Percentiles rank a stretch among this genome's conserved stretches.
Evolutionary conservation across 2,797 vertebrate species (phyloP).

Genomic region (Gadopsis marmoratus): DNA sequence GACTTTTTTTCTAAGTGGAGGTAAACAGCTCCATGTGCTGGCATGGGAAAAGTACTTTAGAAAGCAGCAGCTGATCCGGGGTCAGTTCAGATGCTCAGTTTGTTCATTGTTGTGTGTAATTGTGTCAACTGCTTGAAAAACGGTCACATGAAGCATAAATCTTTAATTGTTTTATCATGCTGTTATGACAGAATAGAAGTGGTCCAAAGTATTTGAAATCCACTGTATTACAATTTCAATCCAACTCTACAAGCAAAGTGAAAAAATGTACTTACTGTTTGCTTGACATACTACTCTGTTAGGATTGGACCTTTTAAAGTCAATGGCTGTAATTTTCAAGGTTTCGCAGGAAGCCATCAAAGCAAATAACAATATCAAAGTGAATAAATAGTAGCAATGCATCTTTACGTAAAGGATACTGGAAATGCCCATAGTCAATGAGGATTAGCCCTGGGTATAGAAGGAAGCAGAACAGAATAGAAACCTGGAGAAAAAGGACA

Average conservation of each 20-base stretch:
- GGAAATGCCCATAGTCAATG: constrained; percentile 97
- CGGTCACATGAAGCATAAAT: no score
- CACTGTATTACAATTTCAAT: neutral
- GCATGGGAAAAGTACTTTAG: neutral
- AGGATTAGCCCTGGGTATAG: constrained; percentile 97
- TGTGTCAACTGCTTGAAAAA: neutral
- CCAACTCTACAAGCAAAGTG: neutral
- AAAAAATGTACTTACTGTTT: neutral
- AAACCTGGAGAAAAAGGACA: constrained; percentile 81
- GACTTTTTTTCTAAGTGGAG: neutral
- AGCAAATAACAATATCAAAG: neutral
- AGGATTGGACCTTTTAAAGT: neutral
- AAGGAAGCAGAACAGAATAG: constrained; percentile 89
- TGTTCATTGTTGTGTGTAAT: neutral
- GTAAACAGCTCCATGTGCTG: neutral
- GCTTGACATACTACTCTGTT: neutral
- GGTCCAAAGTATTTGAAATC: neutral
- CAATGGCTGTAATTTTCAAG: neutral
- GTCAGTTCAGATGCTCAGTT: neutral
- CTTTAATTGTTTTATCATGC: no score
- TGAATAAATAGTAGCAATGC: constrained; percentile 10
- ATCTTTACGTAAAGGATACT: constrained; percentile 92
- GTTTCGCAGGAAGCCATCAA: neutral
- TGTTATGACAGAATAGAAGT: neutral
- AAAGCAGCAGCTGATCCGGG: neutral